These are phyloP conservation scores for Epistrophe grossulariae DNA, from an alignment of 2,888 invertebrate species.

Conservation along the genomic window DNA sequence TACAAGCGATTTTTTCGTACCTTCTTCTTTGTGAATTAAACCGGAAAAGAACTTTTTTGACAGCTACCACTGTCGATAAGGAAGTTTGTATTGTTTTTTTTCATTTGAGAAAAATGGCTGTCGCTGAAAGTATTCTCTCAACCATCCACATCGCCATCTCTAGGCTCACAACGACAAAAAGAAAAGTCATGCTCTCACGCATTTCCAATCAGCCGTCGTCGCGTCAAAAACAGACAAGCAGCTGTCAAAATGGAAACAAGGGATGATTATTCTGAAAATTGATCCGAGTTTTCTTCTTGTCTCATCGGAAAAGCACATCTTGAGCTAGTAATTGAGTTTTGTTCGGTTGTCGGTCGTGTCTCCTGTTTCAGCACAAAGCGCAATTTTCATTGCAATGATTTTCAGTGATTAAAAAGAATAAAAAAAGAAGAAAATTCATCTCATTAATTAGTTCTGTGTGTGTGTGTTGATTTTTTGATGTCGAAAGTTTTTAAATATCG, in stretches of 20 bases:
- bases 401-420: background rate
- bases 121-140: background rate
- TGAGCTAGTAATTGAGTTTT: conserved; percentile 72
- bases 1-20: conserved; percentile 79
- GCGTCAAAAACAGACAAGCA: conserved; percentile 30
- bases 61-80: conserved; percentile 77
- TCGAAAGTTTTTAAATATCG: conserved; percentile 45
- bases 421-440: conserved; percentile 13
- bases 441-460: conserved; percentile 7
- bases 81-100: conserved; percentile 12
- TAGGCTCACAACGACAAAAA: background rate
- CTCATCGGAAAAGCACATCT: conserved; percentile 72
- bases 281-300: conserved; percentile 69
- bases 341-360: conserved; percentile 44
- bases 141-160: conserved; percentile 4
- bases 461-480: conserved; percentile 39
- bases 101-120: background rate
- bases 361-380: conserved; percentile 63
- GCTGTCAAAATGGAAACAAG: conserved; percentile 69
- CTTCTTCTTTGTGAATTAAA: conserved; percentile 83
- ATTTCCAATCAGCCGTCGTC: conserved; percentile 38
- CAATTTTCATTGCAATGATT: conserved; percentile 45
- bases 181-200: conserved; percentile 39
- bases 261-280: conserved; percentile 69
- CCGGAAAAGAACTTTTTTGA: conserved; percentile 83